These are phyloP conservation scores for Ophion obscuratus DNA, from an alignment of 2,888 invertebrate species.

Conservation along the genomic window DNA sequence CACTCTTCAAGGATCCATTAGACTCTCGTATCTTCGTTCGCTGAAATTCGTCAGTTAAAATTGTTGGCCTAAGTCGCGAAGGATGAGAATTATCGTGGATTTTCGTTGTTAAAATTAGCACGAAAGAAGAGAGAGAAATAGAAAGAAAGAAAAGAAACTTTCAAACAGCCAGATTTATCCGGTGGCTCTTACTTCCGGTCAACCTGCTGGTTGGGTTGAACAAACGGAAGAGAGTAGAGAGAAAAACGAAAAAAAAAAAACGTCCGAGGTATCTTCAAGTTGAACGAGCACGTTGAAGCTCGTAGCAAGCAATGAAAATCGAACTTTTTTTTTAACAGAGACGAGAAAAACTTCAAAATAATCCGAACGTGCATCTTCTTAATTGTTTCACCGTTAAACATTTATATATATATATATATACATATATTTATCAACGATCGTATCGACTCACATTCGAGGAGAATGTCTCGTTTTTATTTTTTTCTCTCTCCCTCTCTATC, in stretches of 20 bases:
- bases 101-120: not conserved
- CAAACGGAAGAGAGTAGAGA: not conserved
- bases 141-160: conserved; percentile 1
- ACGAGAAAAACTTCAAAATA: conserved; percentile 15
- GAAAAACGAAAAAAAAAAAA: not conserved
- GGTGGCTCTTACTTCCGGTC: conserved; percentile 12
- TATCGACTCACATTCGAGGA: not conserved
- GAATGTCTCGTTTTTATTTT: conserved; percentile 1
- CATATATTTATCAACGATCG: conserved; percentile 4
- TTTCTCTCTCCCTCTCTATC: not conserved
- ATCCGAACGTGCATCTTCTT: conserved; percentile 14
- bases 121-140: conserved; percentile 1
- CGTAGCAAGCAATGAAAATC: conserved; percentile 10
- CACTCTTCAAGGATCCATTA: not conserved
- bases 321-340: conserved; percentile 2
- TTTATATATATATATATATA: conserved; percentile 8
- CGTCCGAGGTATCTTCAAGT: conserved; percentile 19
- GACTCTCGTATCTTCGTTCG: conserved; percentile 1
- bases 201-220: conserved; percentile 64
- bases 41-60: conserved; percentile 2
- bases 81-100: not conserved
- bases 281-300: conserved; percentile 11
- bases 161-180: conserved; percentile 5
- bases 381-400: conserved; percentile 19
- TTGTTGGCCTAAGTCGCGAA: conserved; percentile 38